Evolutionary conservation across 2,113 vertebrate genomes (phyloP), one percentile per base, ranked within the genome.

Genomic region (Channa argus): DNA sequence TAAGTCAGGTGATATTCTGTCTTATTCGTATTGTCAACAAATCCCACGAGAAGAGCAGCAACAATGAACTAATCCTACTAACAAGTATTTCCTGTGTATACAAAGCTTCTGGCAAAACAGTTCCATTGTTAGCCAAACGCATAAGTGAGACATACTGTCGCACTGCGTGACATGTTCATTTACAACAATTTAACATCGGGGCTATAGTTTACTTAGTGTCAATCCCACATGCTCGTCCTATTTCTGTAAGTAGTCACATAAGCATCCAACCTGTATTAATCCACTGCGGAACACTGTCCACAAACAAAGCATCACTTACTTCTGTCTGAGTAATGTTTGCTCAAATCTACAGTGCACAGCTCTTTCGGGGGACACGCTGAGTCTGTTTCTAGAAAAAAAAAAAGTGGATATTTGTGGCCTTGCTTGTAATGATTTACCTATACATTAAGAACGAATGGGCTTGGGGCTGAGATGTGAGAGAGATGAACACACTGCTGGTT

Each of bases 21-120:
- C n/a, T 60, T 9, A 51, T 24, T 41, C 38, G 55, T 24, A 43
- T 10, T 43, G 46, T 73, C 14, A 33, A 63, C 41, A 37, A 66
- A 65, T 52, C 39, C 63, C 6, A 11, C 13, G 11, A 75, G 24
- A 49, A 62, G 43, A 49, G 7, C 14, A 33, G 37, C 44, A 14
- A 0, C 47, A 59, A 60, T 34, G 54, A 37, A 15, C 2, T 46
- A 34, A 65, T 60, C 15, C 15, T 2, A 8, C 7, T 41, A 41
- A 41, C 9, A 10, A 66, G 24, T 33, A 52, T 34, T 8, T 52
- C 51, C 51, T 66, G 44, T 44, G 62, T 15, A 51, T 65, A 44
- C 44, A 34, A 36, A 50, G 55, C 55, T n/a, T 50, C 24, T 24
- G 24, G 24, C 24, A 24, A 24, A 24, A 24, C 24, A 24, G 24